Evolutionary conservation across 2,888 invertebrate genomes (phyloP).

Genomic region (Drosophila dives): DNA sequence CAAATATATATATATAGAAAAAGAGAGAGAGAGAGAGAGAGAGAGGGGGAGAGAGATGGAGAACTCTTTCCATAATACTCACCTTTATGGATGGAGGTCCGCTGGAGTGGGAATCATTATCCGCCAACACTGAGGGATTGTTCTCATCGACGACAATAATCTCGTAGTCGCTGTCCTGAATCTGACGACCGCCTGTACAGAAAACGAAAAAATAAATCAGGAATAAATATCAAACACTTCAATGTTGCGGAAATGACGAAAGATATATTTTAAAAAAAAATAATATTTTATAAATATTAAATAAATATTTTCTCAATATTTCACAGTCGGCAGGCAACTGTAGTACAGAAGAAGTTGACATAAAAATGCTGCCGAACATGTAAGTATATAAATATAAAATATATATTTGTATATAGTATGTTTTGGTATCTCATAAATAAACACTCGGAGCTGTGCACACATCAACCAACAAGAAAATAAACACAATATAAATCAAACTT

Average conservation of each 20-base stretch:
- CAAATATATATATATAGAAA: neutral
- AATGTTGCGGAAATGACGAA: neutral
- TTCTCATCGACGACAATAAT: slow-evolving; percentile 96
- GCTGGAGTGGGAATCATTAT: slow-evolving; percentile 91
- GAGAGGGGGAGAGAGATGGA: neutral
- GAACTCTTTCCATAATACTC: slow-evolving; percentile 66
- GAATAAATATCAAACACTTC: neutral
- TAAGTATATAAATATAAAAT: slow-evolving; percentile 9
- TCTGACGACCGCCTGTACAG: slow-evolving; percentile 83
- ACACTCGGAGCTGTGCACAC: slow-evolving; percentile 39
- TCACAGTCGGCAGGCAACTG: slow-evolving; percentile 6
- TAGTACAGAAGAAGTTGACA: slow-evolving; percentile 10
- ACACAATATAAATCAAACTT: slow-evolving; percentile 7
- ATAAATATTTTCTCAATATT: neutral
- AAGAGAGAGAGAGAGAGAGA: neutral
- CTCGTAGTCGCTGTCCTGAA: slow-evolving; percentile 93
- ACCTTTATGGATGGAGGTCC: slow-evolving; percentile 94
- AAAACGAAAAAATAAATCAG: slow-evolving; percentile 2
- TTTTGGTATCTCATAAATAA: slow-evolving; percentile 2
- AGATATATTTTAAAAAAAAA: slow-evolving; percentile 2
- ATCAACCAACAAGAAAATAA: neutral
- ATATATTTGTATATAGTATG: slow-evolving; percentile 4
- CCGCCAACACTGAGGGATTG: slow-evolving; percentile 92
- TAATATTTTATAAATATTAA: neutral
- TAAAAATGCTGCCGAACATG: slow-evolving; percentile 12